Evolutionary conservation across 1,140 invertebrate species (phyloP).

Genomic region (Pissodes strobi): DNA sequence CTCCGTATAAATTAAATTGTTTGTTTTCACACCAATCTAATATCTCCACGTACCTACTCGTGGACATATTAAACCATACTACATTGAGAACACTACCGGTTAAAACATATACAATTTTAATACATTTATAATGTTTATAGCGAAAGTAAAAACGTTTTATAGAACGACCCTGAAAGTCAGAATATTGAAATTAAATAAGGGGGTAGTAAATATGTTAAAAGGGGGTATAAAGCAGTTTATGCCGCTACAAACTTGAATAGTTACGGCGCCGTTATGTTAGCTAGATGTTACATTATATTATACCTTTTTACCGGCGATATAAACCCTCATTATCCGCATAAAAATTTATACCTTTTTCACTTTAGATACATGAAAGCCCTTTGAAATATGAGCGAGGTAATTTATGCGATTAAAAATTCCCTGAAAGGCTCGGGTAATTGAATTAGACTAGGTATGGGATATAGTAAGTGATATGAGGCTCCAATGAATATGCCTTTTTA

Average conservation of each 20-base stretch:
- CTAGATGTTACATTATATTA: conserved; percentile 40
- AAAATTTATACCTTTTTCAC: conserved; percentile 35
- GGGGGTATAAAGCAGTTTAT: conserved; percentile 45
- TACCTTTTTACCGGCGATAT: conserved; percentile 33
- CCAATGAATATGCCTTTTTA: too few species aligned
- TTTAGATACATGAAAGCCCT: conserved; percentile 24
- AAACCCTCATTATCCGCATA: conserved; percentile 35
- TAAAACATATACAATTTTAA: conserved; percentile 1
- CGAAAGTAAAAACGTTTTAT: conserved; percentile 8
- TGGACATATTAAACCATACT: too few species aligned
- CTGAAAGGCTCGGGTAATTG: conserved; percentile 13
- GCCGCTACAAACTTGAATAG: conserved; percentile 46
- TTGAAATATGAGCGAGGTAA: conserved; percentile 18
- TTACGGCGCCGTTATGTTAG: conserved; percentile 40
- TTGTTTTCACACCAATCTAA: too few species aligned
- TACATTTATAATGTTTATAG: conserved; percentile 26
- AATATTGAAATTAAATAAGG: conserved; percentile 49
- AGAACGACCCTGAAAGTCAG: conserved; percentile 19
- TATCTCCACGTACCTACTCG: too few species aligned
- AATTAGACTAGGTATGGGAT: conserved; percentile 7
- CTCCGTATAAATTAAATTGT: too few species aligned
- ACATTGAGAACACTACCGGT: too few species aligned
- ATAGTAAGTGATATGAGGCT: too few species aligned
- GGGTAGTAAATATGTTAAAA: conserved; percentile 48
- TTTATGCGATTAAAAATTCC: conserved; percentile 26